Conservation (phyloP, 2,888 invertebrate genomes). For the Xanthia icteritia region DNA sequence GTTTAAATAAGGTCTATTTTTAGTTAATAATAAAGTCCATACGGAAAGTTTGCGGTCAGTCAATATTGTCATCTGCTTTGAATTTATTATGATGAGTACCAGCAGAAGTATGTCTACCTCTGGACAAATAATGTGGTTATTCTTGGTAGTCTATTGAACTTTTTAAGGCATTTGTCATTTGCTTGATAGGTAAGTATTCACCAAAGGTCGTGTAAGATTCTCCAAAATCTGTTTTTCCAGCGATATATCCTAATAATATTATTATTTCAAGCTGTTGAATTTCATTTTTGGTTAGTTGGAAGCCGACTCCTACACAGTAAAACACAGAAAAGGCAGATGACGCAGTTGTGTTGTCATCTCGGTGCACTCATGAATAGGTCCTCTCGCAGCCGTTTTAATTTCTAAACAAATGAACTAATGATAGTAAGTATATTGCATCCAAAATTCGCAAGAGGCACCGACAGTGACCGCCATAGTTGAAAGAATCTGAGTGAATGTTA, state of each 20-base stretch:
- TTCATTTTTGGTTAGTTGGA: neutral
- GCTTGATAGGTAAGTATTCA: neutral
- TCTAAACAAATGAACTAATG: neutral
- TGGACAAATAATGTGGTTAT: neutral
- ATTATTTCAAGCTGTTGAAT: neutral
- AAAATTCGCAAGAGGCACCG: neutral
- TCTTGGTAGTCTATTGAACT: neutral
- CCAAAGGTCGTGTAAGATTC: neutral
- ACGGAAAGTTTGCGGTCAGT: slow-evolving; percentile 2
- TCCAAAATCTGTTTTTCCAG: neutral
- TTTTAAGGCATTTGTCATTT: neutral
- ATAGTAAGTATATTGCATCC: too few species aligned
- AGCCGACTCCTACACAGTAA: neutral
- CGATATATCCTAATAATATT: neutral
- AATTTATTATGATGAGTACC: neutral
- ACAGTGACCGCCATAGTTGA: too few species aligned
- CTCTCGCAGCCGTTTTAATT: neutral
- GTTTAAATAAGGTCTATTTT: slow-evolving; percentile 5
- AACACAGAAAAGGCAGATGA: too few species aligned
- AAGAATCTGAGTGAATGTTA: slow-evolving; percentile 10
- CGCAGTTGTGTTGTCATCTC: neutral
- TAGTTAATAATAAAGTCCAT: slow-evolving; percentile 6
- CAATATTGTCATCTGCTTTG: slow-evolving; percentile 25
- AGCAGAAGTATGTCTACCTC: neutral
- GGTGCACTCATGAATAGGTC: neutral